Base-by-base conservation (phyloP, 2,888 invertebrate species). In the Agrochola lychnidis region DNA sequence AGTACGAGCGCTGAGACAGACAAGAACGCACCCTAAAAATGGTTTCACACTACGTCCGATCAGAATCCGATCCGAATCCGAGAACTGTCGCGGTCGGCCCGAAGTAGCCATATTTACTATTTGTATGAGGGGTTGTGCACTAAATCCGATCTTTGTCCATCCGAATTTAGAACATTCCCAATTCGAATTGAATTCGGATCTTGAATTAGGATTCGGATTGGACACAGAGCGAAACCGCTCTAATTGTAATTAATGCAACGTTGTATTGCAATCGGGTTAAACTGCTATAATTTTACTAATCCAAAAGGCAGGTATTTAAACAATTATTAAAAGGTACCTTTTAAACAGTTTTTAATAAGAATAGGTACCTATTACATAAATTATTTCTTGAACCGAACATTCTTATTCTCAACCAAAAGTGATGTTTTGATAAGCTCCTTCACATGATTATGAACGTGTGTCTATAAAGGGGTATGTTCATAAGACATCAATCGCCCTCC, bases 401-500 rank as follows among this genome's bases (percentile, higher is more conserved):
- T 19, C 22, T 42, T 36, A 12, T 48, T 78, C 45, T 56, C 19
- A 48, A 4, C 7, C 1, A 51, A 66, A 79, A 81, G 25, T 1
- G 0, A 62, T 57, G 64, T 42, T 61, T 22, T 48, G 59, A 71
- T 82, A 82, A 70, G 53, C 63, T 56, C 42, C 36, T 64, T 56
- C 16, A 59, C 62, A 64, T 40, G 61, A 59, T 67, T 53, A 62
- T 59, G 63, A 56, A 64, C 42, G 78, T 79, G 67, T 73, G 81
- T 86, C 79, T 56, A 56, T n/a, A 56, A 22, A 48, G 30, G 4
- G 7, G 88, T 89, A 87, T 90, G 86, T 87, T 89, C 89, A 89
- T 86, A 89, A 91, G 90, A 89, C 91, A 91, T 90, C 92, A 91
- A 90, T 92, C 92, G 93, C 94, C 93, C 91, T 89, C 90, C 76